Base-by-base conservation (phyloP, 2,888 invertebrate species). In the Scaptomyza tumidula region DNA sequence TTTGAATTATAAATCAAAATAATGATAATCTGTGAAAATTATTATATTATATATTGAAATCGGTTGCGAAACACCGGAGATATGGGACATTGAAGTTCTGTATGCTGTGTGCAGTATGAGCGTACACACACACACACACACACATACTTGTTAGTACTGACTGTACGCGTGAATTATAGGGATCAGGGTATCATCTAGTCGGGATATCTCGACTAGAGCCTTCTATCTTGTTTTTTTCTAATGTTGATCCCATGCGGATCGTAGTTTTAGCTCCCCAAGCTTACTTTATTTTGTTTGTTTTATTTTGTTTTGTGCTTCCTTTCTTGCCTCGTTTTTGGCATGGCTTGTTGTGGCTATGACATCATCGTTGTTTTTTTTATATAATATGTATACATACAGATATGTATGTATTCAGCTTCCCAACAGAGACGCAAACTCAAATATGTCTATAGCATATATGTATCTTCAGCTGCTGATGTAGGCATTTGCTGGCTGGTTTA, bases 401-500 rank as follows among this genome's bases (percentile, higher is more conserved):
- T 9, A 39, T 39, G 39, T 55, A 14, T 50, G 54, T 46, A 35
- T 66, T 63, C 80, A 84, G 81, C 81, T 69, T 80, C 85, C 75
- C 54, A 57, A 49, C 29, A 13, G 50, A 57, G 39, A 54, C 27
- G 41, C 53, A 50, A 31, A 54, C 35, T 16, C 46, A 55, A 37
- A 35, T 37, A n/a, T 37, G 35, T n/a, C n/a, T 7, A 6, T 37
- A 33, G 2, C 7, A 6, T 29, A 6, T 29, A 29, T 29, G 29
- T 6, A 10, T 11, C 11, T 29, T n/a, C n/a, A 44, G 58, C 52
- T 65, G 71, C 52, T 64, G 57, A 29, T 75, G 56, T 59, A 13
- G 24, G 27, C 19, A 37, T 52, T 41, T 44, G 13, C 46, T 48
- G 39, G 63, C 48, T 49, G 50, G 56, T 52, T 65, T 71, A 35